Conservation (phyloP, 1,140 invertebrate species). For the Acromyrmex heyeri region DNA sequence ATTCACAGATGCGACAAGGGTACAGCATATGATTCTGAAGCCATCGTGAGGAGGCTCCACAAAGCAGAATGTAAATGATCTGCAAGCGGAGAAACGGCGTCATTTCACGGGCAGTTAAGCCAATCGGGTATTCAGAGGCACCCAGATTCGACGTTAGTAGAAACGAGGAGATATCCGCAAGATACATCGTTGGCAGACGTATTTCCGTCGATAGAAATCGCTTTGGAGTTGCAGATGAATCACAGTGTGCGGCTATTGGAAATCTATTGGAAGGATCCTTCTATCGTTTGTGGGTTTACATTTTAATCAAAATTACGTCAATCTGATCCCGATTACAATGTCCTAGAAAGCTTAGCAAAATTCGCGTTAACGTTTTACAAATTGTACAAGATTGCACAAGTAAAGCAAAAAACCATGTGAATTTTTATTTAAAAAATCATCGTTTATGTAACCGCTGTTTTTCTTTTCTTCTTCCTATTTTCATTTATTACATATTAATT, state of each 20-base stretch:
- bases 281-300: neutral
- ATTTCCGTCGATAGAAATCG: conserved; percentile 24
- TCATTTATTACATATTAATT: neutral
- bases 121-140: conserved; percentile 33
- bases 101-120: conserved; percentile 56
- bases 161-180: conserved; percentile 36
- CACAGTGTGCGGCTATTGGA: neutral
- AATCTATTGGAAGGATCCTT: neutral
- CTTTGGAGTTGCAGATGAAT: neutral
- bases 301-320: conserved; percentile 9
- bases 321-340: neutral
- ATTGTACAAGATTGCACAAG: neutral
- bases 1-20: conserved; percentile 8
- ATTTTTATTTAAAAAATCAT: neutral
- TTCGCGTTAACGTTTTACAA: neutral
- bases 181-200: neutral
- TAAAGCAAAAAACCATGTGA: neutral
- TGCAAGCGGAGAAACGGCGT: conserved; percentile 37
- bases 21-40: conserved; percentile 7
- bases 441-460: neutral
- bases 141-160: neutral
- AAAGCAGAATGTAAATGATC: conserved; percentile 53
- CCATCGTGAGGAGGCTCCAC: neutral
- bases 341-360: neutral
- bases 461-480: neutral